Evolutionary conservation across 1,140 invertebrate species (phyloP), one percentile per base, ranked within the genome.

Genomic region (Ceratosolen fusciceps): DNA sequence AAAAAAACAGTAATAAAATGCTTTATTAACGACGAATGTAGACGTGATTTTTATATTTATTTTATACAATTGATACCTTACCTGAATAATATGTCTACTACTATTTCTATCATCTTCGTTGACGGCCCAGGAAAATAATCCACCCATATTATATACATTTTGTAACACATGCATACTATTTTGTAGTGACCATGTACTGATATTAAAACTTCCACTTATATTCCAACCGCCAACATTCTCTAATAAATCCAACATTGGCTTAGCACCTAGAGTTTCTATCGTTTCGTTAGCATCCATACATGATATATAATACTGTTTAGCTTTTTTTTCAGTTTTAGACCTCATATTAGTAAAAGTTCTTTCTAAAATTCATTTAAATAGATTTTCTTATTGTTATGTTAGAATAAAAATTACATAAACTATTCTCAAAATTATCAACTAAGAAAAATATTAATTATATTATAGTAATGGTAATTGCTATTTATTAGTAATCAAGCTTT

Each of bases 81-180:
- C 95, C 90, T 96, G 94, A 83, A 99, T 94, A 73, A 98, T 94
- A 86, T 98, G 94, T 76, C 92, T 93, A 0, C 94, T 94, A 0
- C 97, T 98, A 88, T 99, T 98, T 83, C 94, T 93, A 85, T 98
- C 97, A 87, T 99, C 97, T 88, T 98, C 97, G 8, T 95, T 96
- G 0, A 99, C 96, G 24, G 93, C 95, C 94, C 97, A 97, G 49
- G 94, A 93, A 87, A 99, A 98, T 3, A 99, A 89, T 31, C 96
- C 97, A 2, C 95, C 95, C 85, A 97, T 94, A 85, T 96, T 96
- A 87, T 96, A 97, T 54, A 93, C 92, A 88, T 97, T 97, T 86
- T 98, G 96, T 37, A 98, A 88, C 43, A 93, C 91, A 83, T 97
- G 94, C 70, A 98, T 90, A 2, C 94, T 92, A 3, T 90, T 91